phyloP scores from a whole-genome alignment of 2,797 vertebrate genomes.

The Epinephelus awoara region DNA sequence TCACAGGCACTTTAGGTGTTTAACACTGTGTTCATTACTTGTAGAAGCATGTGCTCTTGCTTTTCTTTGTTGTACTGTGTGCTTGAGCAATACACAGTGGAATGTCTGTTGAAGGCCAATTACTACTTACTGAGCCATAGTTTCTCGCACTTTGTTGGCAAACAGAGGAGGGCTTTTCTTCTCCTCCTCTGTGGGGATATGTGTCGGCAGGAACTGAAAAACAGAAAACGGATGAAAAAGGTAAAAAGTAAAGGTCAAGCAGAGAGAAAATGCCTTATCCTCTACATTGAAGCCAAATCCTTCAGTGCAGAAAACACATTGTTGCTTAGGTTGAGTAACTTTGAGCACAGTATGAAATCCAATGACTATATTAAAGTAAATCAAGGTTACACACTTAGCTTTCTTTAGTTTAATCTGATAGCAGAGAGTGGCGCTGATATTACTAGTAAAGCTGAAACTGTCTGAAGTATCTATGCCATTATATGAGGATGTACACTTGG shows the following conservation, averaged over 20 bases:
- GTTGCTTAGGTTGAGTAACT: not conserved
- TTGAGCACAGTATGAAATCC: not conserved
- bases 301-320: not conserved
- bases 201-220: conserved; percentile 92
- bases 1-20: not conserved
- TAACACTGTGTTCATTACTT: conserved; percentile 1
- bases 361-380: not conserved
- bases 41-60: not conserved
- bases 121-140: conserved; percentile 92
- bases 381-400: not conserved
- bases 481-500: not conserved
- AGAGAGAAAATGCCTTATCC: conserved; percentile 5
- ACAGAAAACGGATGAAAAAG: conserved; percentile 10
- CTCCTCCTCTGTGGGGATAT: conserved; percentile 92
- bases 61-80: conserved; percentile 2
- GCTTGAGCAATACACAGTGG: not conserved
- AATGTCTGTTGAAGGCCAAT: conserved; percentile 1
- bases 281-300: not conserved
- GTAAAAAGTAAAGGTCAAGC: conserved; percentile 13
- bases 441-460: not conserved
- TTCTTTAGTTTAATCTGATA: not conserved
- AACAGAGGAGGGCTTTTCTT: conserved; percentile 89
- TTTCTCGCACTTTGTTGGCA: conserved; percentile 88
- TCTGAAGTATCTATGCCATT: not conserved
- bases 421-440: not conserved